Conservation (phyloP, 2,113 vertebrate genomes). For the Plecotus auritus region DNA sequence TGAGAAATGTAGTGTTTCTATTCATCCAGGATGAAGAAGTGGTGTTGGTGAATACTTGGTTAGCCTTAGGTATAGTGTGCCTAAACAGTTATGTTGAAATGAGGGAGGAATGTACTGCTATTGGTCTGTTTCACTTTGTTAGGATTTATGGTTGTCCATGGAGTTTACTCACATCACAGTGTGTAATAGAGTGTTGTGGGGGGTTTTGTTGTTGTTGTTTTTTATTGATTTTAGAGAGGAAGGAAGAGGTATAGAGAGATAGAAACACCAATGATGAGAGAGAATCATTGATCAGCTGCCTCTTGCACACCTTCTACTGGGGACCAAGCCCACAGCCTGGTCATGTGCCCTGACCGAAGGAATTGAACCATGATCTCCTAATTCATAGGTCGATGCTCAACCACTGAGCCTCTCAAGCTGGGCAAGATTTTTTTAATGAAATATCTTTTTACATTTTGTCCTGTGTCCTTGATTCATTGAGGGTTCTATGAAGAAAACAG, state of each 20-base stretch:
- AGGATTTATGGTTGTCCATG: background rate
- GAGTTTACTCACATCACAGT: background rate
- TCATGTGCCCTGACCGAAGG: too few species aligned
- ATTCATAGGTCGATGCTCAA: too few species aligned
- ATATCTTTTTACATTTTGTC: background rate
- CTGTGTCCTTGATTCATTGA: background rate
- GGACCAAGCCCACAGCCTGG: too few species aligned
- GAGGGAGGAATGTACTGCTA: background rate
- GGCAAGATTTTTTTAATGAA: background rate
- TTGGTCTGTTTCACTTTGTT: background rate
- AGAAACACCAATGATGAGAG: too few species aligned
- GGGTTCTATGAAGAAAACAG: background rate
- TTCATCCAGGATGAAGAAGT: background rate
- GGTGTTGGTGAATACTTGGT: background rate
- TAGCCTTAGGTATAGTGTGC: too few species aligned
- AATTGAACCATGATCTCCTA: too few species aligned
- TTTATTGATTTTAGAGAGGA: too few species aligned
- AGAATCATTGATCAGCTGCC: too few species aligned
- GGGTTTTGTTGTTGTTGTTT: too few species aligned
- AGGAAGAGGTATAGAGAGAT: too few species aligned
- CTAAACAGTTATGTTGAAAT: background rate
- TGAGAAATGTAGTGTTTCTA: background rate
- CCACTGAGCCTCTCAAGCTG: too few species aligned
- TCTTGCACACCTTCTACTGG: too few species aligned
- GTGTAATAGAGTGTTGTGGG: background rate